Evolutionary conservation across 2,888 invertebrate genomes (phyloP), one percentile per base, ranked within the genome.

Genomic region (Caradrina clavipalpis): DNA sequence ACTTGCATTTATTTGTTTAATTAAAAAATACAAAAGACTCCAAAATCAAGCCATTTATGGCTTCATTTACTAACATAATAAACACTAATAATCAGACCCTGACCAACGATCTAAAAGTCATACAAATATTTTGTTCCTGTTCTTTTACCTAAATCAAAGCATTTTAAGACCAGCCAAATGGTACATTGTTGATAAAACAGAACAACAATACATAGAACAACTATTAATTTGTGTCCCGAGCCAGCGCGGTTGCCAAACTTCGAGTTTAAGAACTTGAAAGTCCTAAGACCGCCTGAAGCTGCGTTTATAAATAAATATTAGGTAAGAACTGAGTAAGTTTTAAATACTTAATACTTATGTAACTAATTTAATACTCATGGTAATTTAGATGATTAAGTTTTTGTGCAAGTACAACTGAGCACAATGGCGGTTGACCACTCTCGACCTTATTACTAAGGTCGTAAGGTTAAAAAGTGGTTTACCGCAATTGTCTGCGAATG

Each of bases 241-340:
- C 21, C 56, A 35, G 50, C 64, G 65, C 63, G 60, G 67, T 66
- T 62, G 22, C 42, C 54, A 26, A 81, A 81, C 78, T 79, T 81
- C 39, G 56, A 21, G 42, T 62, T 67, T 64, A 69, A 73, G 78
- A 68, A 66, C 68, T 69, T 57, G 35, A 64, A 78, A 78, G 56
- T 73, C 69, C 63, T 78, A 69, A 81, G 63, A 66, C 47, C 31
- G 72, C 58, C 63, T 54, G 13, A 57, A 66, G 65, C 68, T 55
- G 69, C 26, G 65, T 73, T 80, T 81, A 64, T 72, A 68, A 78
- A 73, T 73, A 72, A 73, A 68, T 76, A 81, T 81, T 61, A 80
- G 76, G 47, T 60, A 63, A 57, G 49, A 57, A 53, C 60, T 58
- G 61, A 45, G 51, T 62, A 61, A 72, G 61, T 64, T 67, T 42